Percentiles rank a stretch among this genome's conserved stretches.
Evolutionary conservation across 2,113 vertebrate species (phyloP).

Genomic region (Phocoena sinus): DNA sequence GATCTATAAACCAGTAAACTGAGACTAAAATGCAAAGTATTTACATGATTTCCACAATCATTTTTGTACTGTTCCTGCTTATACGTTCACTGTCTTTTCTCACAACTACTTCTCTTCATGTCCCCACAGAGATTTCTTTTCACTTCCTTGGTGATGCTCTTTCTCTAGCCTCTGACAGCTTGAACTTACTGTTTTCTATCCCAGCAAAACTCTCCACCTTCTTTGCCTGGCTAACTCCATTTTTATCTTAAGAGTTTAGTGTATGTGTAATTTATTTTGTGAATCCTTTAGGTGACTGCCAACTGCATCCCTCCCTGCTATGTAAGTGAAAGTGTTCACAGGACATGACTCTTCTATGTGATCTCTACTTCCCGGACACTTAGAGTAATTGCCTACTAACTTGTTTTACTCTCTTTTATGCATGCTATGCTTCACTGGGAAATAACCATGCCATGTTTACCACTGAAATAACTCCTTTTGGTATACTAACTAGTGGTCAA

Average conservation of each 20-base stretch:
- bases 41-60: not conserved
- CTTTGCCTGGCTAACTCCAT: not conserved
- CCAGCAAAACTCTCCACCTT: not conserved
- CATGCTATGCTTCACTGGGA: not conserved
- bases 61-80: not conserved
- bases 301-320: not conserved
- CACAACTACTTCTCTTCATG: not conserved
- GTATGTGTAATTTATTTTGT: not conserved
- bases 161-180: not conserved
- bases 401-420: not conserved
- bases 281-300: not conserved
- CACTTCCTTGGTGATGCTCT: not conserved
- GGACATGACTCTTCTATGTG: not conserved
- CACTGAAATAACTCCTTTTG: not conserved
- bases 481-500: not conserved
- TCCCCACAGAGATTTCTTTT: not conserved
- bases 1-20: not conserved
- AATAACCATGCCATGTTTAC: not conserved
- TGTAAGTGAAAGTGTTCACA: not conserved
- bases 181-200: not conserved
- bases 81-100: not conserved
- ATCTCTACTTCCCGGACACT: not conserved
- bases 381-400: not conserved
- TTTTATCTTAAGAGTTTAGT: not conserved
- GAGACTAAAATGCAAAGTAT: not conserved